phyloP scores from a whole-genome alignment of 2,888 invertebrate genomes.

The Dasypogon diadema region DNA sequence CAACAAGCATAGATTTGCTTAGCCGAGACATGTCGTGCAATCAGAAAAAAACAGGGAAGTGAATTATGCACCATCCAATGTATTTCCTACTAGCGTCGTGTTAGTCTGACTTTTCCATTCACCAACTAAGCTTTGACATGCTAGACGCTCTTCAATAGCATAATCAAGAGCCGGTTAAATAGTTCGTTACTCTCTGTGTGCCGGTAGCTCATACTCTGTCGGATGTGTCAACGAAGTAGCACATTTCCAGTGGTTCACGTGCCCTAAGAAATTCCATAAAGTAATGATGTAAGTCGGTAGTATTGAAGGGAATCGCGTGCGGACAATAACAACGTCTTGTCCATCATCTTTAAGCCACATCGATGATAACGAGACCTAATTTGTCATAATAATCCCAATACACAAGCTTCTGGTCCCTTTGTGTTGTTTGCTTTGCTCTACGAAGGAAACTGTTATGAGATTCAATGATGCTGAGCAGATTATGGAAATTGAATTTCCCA shows the following conservation, averaged over 20 bases:
- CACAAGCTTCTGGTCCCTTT: not conserved
- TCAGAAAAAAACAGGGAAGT: conserved; percentile 11
- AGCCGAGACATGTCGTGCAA: not conserved
- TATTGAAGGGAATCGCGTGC: conserved; percentile 3
- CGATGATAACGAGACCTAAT: conserved; percentile 39
- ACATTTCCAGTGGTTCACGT: conserved; percentile 21
- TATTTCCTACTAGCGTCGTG: not conserved
- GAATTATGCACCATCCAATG: conserved; percentile 5
- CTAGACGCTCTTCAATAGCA: conserved; percentile 28
- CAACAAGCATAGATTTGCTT: not conserved
- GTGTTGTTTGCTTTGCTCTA: not conserved
- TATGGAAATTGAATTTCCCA: too few relatives aligned
- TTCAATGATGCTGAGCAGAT: not conserved
- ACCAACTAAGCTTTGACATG: conserved; percentile 1
- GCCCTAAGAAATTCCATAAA: not conserved
- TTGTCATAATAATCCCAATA: conserved; percentile 20
- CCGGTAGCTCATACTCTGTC: not conserved
- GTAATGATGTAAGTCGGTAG: not conserved
- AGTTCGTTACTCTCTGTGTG: conserved; percentile 18
- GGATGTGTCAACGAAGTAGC: not conserved
- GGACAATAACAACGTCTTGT: not conserved
- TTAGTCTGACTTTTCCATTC: not conserved
- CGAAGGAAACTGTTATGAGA: not conserved
- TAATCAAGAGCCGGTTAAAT: conserved; percentile 34
- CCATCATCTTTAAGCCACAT: not conserved